phyloP scores from a whole-genome alignment of 2,797 vertebrate species.

The Gymnoscopelus microlampas region DNA sequence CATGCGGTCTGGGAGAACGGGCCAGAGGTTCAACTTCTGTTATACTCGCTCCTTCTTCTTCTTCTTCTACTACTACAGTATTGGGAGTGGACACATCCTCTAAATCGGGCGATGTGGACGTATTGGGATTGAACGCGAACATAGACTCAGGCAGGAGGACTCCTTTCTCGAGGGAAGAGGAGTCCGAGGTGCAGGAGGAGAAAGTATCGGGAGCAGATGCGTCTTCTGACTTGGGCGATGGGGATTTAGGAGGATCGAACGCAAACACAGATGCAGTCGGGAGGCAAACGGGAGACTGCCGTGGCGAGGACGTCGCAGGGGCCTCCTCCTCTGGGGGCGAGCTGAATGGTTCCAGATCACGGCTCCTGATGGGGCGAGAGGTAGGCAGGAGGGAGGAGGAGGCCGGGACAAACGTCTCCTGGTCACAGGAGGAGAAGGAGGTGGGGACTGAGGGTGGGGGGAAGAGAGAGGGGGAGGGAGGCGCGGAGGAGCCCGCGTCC shows the following conservation, averaged over 20 bases:
- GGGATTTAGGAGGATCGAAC: not conserved
- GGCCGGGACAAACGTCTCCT: not conserved
- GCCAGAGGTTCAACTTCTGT: too few relatives aligned
- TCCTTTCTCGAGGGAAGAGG: not conserved
- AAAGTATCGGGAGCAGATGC: not conserved
- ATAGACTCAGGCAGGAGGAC: not conserved
- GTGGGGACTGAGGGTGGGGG: not conserved
- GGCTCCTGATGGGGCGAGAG: not conserved
- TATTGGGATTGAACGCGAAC: too few relatives aligned
- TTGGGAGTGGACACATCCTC: not conserved
- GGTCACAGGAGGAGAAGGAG: not conserved
- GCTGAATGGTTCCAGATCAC: too few relatives aligned
- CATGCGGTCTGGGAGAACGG: too few relatives aligned
- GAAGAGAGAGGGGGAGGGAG: not conserved
- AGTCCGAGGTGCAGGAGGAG: not conserved
- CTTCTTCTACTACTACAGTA: too few relatives aligned
- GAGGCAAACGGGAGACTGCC: not conserved
- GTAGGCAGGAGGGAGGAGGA: not conserved
- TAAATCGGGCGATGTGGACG: not conserved
- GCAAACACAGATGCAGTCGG: not conserved
- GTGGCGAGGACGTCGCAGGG: not conserved
- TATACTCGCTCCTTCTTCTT: too few relatives aligned
- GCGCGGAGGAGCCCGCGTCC: constrained; percentile 1
- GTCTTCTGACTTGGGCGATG: not conserved
- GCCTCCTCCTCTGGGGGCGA: constrained; percentile 1